Evolutionary conservation across 2,888 invertebrate genomes (phyloP), one percentile per base, ranked within the genome.

Genomic region (Chrysotoxum bicinctum): DNA sequence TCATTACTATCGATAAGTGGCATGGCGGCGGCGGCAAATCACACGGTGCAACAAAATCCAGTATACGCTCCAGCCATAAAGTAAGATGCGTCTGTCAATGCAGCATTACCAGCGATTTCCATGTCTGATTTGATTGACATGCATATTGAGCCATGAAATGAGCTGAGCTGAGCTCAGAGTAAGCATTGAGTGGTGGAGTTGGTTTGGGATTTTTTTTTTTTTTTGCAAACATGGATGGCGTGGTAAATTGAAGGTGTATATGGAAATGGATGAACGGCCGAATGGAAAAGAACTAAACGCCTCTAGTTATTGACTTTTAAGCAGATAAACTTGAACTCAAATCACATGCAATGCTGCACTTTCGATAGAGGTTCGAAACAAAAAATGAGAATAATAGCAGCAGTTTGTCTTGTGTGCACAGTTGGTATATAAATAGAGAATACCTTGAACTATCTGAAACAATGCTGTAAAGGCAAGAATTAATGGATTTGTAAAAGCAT

Each of bases 1-100:
- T 84, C 83, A 79, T 84, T 64, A 74, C 64, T 70, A 79, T 70
- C 74, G 58, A 70, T 64, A 81, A 78, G 79, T 82, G 77, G 60
- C 52, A 58, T 37, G 58, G 35, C 21, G 58, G 81, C 45, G 7
- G 45, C 32, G 45, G 81, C 60, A 58, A 52, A 77, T 77, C 66
- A 60, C 56, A 58, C 62, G 30, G 16, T 37, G 40, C 12, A 23
- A 40, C 23, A 40, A 35, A 69, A 37, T 37, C 14, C 30, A 8
- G 58, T n/a, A 30, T 54, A 9, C 16, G 54, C 30, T 10, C 16
- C 3, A 60, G 23, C 52, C n/a, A 45, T 62, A 21, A 62, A 76
- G 50, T 70, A 66, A 77, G 77, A 77, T 82, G 82, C 72, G 66
- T 77, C 70, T 72, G 64, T 58, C 81, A 58, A 81, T 76, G 76